Evolutionary conservation across 2,888 invertebrate species (phyloP).

Genomic region (Nezara viridula): DNA sequence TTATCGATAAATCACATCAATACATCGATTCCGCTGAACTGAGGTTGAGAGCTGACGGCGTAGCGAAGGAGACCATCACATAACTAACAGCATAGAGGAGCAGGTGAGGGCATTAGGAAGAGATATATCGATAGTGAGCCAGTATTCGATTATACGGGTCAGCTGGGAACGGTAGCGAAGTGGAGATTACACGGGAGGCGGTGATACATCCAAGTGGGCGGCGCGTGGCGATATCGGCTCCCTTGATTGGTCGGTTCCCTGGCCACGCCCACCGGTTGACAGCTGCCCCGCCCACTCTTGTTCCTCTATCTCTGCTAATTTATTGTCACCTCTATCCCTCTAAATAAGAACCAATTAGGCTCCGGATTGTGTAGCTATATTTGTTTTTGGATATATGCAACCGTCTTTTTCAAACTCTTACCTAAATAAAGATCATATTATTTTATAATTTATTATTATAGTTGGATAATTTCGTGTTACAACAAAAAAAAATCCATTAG

Average conservation of each 20-base stretch:
- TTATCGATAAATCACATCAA: not conserved
- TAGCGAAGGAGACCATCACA: not conserved
- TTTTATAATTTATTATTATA: not conserved
- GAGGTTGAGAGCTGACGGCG: not conserved
- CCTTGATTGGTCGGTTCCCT: not conserved
- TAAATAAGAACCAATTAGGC: slow-evolving; percentile 5
- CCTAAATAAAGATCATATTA: not conserved
- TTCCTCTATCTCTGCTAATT: not conserved
- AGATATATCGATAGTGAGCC: slow-evolving; percentile 27
- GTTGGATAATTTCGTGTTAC: not conserved
- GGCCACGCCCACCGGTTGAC: slow-evolving; percentile 1
- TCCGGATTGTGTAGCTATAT: not conserved
- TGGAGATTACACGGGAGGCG: not conserved
- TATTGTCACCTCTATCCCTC: not conserved
- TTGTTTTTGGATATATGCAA: not conserved
- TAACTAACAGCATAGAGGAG: not conserved
- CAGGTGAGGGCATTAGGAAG: not conserved
- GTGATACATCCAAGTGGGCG: slow-evolving; percentile 17
- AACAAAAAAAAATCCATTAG: too few species aligned
- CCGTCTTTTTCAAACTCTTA: not conserved
- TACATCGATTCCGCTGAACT: not conserved
- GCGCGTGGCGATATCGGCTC: not conserved
- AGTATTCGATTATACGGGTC: slow-evolving; percentile 16
- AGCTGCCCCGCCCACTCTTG: not conserved
- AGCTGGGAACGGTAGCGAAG: not conserved